Evolutionary conservation across 2,113 vertebrate species (phyloP).

Genomic region (Ranitomeya imitator): DNA sequence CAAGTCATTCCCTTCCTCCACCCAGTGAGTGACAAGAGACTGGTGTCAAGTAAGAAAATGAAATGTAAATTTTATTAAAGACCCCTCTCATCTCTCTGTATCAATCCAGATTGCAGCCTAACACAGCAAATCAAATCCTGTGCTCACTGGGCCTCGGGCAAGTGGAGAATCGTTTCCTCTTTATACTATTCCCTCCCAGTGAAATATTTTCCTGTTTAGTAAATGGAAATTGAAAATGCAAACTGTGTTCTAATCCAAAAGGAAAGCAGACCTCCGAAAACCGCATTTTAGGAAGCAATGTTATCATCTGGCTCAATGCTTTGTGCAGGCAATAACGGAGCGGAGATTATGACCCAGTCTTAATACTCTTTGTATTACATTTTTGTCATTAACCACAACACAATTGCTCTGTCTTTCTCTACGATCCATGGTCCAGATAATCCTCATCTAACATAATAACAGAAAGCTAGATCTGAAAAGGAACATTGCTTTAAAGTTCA

Average conservation of each 20-base stretch:
- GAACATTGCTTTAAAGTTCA: background rate
- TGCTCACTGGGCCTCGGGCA: constrained; percentile 76
- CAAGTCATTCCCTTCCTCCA: constrained; percentile 64
- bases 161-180: constrained; percentile 78
- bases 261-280: constrained; percentile 66
- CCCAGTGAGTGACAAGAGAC: constrained; percentile 80
- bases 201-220: constrained; percentile 85
- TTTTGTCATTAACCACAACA: constrained; percentile 64
- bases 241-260: constrained; percentile 75
- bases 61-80: constrained; percentile 91
- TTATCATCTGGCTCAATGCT: constrained; percentile 57
- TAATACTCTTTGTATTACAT: constrained; percentile 65
- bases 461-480: background rate
- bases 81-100: constrained; percentile 81
- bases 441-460: constrained; percentile 26
- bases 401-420: constrained; percentile 61
- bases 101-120: constrained; percentile 85
- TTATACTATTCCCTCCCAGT: constrained; percentile 79
- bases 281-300: constrained; percentile 57
- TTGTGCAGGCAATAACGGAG: constrained; percentile 56
- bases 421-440: constrained; percentile 60
- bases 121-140: constrained; percentile 87
- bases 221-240: constrained; percentile 84
- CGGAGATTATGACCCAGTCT: constrained; percentile 58
- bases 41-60: constrained; percentile 85